Evolutionary conservation across 2,888 invertebrate genomes (phyloP).

Genomic region (Prionchulus punctatus): DNA sequence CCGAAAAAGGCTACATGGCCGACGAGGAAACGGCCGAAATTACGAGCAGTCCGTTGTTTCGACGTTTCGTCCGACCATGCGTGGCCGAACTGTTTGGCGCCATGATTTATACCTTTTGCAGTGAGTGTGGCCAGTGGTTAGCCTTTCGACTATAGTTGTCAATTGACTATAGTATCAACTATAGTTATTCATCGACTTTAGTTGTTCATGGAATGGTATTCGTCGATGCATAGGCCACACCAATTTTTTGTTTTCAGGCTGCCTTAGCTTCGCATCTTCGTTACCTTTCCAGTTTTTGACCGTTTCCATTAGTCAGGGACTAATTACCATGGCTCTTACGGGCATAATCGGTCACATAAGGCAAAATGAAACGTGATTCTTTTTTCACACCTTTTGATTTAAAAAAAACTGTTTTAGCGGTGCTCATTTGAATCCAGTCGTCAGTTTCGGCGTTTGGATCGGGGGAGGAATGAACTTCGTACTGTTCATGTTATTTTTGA

Average conservation of each 20-base stretch:
- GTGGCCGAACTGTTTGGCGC: conserved; percentile 7
- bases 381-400: neutral
- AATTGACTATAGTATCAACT: no score
- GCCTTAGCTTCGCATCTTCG: no score
- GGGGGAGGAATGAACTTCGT: conserved; percentile 19
- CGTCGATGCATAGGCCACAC: no score
- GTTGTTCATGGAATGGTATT: no score
- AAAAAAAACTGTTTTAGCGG: conserved; percentile 28
- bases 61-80: conserved; percentile 4
- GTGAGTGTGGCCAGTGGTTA: no score
- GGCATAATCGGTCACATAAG: conserved; percentile 1
- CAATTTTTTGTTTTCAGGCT: no score
- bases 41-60: conserved; percentile 8
- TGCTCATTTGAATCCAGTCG: conserved; percentile 31
- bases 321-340: neutral
- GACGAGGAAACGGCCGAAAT: no score
- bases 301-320: neutral
- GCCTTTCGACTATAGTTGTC: no score
- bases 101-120: neutral
- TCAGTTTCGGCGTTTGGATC: conserved; percentile 24
- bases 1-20: no score
- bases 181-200: no score
- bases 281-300: no score
- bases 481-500: conserved; percentile 20
- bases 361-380: neutral